Conservation (phyloP, 2,113 vertebrate species). For the Colaptes auratus region DNA sequence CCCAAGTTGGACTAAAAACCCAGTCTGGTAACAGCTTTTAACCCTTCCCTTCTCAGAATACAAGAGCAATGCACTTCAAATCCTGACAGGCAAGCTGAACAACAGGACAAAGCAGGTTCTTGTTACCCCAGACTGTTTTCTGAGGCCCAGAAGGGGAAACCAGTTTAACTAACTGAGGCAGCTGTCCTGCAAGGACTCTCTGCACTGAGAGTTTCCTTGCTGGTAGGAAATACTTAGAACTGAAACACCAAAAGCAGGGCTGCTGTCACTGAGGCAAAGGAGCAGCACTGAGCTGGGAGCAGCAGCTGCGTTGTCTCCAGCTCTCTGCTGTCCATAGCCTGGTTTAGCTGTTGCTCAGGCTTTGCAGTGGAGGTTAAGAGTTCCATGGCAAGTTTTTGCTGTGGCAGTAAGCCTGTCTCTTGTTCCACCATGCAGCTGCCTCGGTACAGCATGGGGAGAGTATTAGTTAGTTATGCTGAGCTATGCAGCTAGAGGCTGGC, state of each 20-base stretch:
- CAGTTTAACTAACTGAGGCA: constrained; percentile 25
- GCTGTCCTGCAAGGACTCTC: not conserved
- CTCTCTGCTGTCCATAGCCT: not conserved
- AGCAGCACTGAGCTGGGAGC: not conserved
- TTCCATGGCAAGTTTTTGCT: not conserved
- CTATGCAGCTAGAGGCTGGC: not conserved
- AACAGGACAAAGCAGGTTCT: not conserved
- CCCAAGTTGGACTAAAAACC: not conserved
- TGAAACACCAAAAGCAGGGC: not conserved
- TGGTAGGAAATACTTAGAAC: not conserved
- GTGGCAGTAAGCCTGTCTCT: not conserved
- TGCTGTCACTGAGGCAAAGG: not conserved
- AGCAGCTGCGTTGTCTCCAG: constrained; percentile 26
- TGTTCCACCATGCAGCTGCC: not conserved
- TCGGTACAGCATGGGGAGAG: not conserved
- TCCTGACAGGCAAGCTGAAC: not conserved
- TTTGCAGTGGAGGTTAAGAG: not conserved
- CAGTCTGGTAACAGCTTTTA: not conserved
- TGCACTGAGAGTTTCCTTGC: not conserved
- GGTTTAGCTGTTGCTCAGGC: not conserved
- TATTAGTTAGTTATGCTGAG: not conserved
- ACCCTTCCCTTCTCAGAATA: not conserved
- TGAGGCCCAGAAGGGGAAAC: constrained; percentile 4
- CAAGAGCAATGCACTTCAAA: not conserved
- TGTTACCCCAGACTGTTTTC: not conserved